Evolutionary conservation across 2,113 vertebrate species (phyloP).

Genomic region (Pleuronectes platessa): DNA sequence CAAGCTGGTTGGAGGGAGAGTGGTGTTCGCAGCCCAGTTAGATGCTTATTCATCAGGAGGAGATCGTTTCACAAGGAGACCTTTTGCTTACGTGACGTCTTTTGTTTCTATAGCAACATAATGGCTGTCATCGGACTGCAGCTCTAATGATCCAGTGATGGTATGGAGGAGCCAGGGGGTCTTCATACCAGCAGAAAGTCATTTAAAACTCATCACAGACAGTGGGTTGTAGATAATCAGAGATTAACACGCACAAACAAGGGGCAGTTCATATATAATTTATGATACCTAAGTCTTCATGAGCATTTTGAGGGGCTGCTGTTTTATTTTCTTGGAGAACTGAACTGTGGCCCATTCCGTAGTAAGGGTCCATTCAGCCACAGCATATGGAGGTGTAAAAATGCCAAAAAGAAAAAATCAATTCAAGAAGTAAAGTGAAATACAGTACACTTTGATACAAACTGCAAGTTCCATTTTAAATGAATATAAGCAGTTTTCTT

Average conservation of each 20-base stretch:
- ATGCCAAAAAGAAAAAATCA: conserved; percentile 1
- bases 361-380: neutral
- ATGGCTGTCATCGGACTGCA: too few species aligned
- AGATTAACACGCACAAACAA: too few species aligned
- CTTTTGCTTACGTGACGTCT: neutral
- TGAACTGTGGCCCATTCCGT: neutral
- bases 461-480: neutral
- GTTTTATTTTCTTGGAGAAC: too few species aligned
- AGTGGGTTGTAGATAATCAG: too few species aligned
- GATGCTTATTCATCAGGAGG: conserved; percentile 27
- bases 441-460: neutral
- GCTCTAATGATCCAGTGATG: too few species aligned
- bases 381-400: conserved; percentile 10
- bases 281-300: too few species aligned
- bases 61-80: conserved; percentile 16
- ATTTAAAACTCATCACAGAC: too few species aligned
- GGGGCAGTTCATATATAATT: too few species aligned
- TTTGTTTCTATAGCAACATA: too few species aligned
- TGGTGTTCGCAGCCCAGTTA: conserved; percentile 23
- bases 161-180: too few species aligned
- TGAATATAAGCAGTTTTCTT: neutral
- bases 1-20: conserved; percentile 34
- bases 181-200: too few species aligned
- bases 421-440: neutral
- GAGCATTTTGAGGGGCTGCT: too few species aligned